Evolutionary conservation across 1,140 invertebrate species (phyloP), one percentile per base, ranked within the genome.

Genomic region (Aphidius ervi): DNA sequence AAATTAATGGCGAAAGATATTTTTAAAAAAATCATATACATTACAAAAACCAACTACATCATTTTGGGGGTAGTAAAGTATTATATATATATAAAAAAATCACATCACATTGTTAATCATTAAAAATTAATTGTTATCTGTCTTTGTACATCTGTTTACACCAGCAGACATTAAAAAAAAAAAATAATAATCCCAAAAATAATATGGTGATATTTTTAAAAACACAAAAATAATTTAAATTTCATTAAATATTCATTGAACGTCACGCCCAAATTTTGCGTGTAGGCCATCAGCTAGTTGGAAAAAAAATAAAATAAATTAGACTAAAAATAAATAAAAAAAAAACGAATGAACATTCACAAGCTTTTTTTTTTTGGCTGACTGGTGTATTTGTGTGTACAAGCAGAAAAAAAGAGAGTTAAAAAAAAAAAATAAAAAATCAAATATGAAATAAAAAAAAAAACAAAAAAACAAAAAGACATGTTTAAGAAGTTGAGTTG

Each of bases 201-300:
- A 16, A 16, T n/a, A 48, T 48, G 46, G 16, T 48, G 16, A 45
- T 10, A 45, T 45, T n/a, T 10, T 6, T 6, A 3, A 3, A 7
- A 48, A 40, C 4, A 50, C 16, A 42, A 37, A 43, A 59, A 50
- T 48, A 56, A 50, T 59, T 49, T 5, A 31, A 31, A 37, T 41
- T 48, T 52, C 46, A 31, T 23, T 48, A 57, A 46, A 49, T 50
- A 50, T 52, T 59, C 57, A 50, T 40, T 7, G 37, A 52, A 10
- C 40, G 57, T 59, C 57, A 59, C 57, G 57, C 57, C 57, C 57
- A 59, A 40, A 48, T 59, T 59, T 59, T 40, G 57, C 57, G 37
- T 59, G 57, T 47, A 59, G 47, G 41, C 46, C 20, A 31, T 45
- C 31, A 23, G 20, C 9, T 56, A 46, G 54, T 16, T 45, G 46